Percentiles rank a stretch among this genome's conserved stretches.
phyloP scores from a whole-genome alignment of 1,140 invertebrate genomes.

The Microplitis mediator region DNA sequence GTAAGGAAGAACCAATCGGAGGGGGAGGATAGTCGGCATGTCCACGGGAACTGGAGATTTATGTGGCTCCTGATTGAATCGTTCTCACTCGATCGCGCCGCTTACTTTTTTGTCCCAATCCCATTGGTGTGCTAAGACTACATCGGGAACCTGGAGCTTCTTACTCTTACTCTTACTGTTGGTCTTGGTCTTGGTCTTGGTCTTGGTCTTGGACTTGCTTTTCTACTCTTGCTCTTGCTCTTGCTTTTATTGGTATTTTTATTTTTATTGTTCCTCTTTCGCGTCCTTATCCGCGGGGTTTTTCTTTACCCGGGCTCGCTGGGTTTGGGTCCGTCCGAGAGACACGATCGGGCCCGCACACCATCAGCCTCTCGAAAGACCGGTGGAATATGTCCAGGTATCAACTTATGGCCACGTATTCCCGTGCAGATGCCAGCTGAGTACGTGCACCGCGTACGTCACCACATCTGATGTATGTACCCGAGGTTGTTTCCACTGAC shows the following conservation, averaged over 20 bases:
- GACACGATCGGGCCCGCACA: not conserved
- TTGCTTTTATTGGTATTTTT: not conserved
- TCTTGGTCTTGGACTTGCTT: not conserved
- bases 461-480: too few relatives aligned
- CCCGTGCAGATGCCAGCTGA: not conserved
- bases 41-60: conserved; percentile 59
- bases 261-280: not conserved
- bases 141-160: conserved; percentile 10
- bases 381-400: not conserved
- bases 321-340: not conserved
- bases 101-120: conserved; percentile 38
- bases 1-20: conserved; percentile 22
- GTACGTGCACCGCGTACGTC: not conserved
- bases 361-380: not conserved
- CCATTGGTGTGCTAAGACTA: conserved; percentile 24
- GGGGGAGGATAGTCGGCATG: conserved; percentile 52
- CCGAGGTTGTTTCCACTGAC: too few relatives aligned
- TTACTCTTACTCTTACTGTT: conserved; percentile 41
- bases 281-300: conserved; percentile 32
- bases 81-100: conserved; percentile 61
- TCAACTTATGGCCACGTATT: conserved; percentile 28
- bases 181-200: not conserved
- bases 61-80: conserved; percentile 64
- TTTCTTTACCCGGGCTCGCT: too few relatives aligned
- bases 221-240: not conserved